These are phyloP conservation scores for Toxotes jaculatrix DNA, from an alignment of 2,113 vertebrate species.

Conservation along the genomic window DNA sequence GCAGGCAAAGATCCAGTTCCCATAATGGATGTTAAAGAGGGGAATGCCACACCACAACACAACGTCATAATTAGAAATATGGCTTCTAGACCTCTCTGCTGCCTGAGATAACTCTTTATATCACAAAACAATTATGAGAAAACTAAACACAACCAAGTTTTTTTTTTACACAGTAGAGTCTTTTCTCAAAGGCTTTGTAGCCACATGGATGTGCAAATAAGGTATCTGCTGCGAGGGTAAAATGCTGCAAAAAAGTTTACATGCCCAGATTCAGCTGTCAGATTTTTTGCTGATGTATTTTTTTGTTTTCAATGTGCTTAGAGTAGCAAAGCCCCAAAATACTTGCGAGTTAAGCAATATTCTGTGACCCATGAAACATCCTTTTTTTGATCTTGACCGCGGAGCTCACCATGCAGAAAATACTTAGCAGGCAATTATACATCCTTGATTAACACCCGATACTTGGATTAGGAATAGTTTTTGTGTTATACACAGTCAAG, in stretches of 20 bases:
- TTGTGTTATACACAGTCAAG: not conserved
- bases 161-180: not conserved
- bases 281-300: not conserved
- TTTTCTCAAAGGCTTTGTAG: not conserved
- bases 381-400: not conserved
- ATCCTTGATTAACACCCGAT: not conserved
- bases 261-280: not conserved
- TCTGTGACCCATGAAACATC: not conserved
- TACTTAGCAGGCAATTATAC: not conserved
- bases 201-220: not conserved
- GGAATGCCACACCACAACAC: constrained; percentile 64
- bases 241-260: not conserved
- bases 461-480: not conserved
- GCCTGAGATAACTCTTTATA: constrained; percentile 35
- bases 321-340: too few species aligned
- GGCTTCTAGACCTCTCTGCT: constrained; percentile 17
- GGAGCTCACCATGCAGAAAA: constrained; percentile 4
- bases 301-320: not conserved
- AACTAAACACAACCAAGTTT: not conserved
- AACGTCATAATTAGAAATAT: constrained; percentile 64
- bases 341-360: not conserved
- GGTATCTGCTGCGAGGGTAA: not conserved
- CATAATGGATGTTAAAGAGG: constrained; percentile 67
- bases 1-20: constrained; percentile 49
- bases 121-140: constrained; percentile 6